Evolutionary conservation across 1,140 invertebrate genomes (phyloP).

Genomic region (Pseudomyrmex dendroicus): DNA sequence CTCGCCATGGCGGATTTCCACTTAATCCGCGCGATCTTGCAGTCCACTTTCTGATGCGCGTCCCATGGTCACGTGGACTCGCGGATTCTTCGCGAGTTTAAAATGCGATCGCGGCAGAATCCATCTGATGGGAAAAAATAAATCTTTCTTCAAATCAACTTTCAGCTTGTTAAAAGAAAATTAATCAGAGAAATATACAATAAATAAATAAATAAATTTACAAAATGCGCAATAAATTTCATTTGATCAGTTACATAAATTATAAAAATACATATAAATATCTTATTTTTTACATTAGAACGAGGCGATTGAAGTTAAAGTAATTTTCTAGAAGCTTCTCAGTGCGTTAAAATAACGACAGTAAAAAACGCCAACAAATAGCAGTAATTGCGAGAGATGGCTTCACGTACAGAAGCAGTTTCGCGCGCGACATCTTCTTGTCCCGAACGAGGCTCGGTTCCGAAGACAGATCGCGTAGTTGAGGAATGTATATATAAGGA

Average conservation of each 20-base stretch:
- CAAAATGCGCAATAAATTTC: neutral
- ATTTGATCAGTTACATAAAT: neutral
- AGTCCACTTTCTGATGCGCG: slow-evolving; percentile 35
- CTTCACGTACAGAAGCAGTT: slow-evolving; percentile 18
- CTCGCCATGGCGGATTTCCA: slow-evolving; percentile 74
- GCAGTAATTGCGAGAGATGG: neutral
- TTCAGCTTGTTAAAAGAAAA: neutral
- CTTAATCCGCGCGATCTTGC: slow-evolving; percentile 58
- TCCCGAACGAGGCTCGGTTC: neutral
- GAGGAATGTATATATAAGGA: neutral
- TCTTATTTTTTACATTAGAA: too few species aligned
- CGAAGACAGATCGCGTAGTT: neutral
- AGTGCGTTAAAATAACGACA: neutral
- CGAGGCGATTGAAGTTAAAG: neutral
- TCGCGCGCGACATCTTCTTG: slow-evolving; percentile 21
- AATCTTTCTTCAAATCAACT: neutral
- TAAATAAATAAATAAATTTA: too few species aligned
- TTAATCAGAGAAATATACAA: neutral
- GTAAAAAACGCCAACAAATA: neutral
- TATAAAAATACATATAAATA: too few species aligned
- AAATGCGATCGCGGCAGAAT: neutral
- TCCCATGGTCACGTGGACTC: neutral
- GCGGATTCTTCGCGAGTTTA: neutral
- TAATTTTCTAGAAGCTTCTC: neutral
- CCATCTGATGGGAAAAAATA: neutral